These are phyloP conservation scores for Norana najaformis DNA, from an alignment of 2,888 invertebrate genomes.

Conservation along the genomic window DNA sequence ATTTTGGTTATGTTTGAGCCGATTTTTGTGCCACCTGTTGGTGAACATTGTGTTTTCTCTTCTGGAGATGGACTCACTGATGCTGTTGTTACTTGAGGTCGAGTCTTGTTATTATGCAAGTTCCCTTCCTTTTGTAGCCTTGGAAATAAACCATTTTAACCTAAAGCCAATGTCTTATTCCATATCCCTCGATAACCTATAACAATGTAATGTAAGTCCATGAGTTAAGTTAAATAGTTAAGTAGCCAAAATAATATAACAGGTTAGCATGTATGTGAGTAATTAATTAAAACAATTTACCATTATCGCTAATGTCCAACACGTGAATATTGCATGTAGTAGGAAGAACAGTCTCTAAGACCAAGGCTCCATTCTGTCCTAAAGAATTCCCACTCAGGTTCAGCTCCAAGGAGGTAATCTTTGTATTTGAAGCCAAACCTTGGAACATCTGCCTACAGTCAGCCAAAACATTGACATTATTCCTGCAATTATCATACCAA, in stretches of 20 bases:
- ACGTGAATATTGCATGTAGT: background rate
- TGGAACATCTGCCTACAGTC: background rate
- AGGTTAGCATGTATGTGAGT: background rate
- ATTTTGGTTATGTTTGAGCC: too few relatives aligned
- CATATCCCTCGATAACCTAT: too few relatives aligned
- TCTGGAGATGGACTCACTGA: too few relatives aligned
- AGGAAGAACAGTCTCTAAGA: background rate
- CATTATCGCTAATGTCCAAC: background rate
- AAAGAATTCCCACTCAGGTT: constrained; percentile 20
- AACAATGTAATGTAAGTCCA: background rate
- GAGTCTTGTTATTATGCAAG: too few relatives aligned
- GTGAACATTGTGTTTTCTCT: too few relatives aligned
- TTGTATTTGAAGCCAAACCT: constrained; percentile 22
- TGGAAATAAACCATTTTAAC: too few relatives aligned
- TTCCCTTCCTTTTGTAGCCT: too few relatives aligned
- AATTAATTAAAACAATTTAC: background rate
- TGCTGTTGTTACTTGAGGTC: too few relatives aligned
- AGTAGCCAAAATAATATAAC: background rate
- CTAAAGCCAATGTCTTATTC: too few relatives aligned
- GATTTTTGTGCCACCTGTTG: too few relatives aligned
- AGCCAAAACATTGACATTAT: too few relatives aligned
- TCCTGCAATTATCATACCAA: too few relatives aligned
- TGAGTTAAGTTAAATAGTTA: constrained; percentile 1
- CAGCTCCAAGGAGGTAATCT: background rate
- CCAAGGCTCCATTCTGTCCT: background rate